A percentile compares a stretch with the other conserved stretches of the same genome.
Evolutionary conservation across 2,888 invertebrate genomes (phyloP).

Genomic region (Acanthosoma haemorrhoidale): DNA sequence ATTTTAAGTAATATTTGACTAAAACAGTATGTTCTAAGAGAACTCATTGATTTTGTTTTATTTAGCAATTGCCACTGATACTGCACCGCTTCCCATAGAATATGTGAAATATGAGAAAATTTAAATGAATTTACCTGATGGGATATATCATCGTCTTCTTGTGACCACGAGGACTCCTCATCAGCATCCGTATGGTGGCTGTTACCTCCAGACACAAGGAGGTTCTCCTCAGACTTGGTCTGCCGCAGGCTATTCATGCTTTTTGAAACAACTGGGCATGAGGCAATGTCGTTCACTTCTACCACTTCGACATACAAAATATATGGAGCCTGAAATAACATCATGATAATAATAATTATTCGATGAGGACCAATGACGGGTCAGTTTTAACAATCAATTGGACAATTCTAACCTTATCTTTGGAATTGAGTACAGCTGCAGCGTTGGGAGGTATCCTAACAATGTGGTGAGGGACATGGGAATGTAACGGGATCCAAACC

Average conservation of each 20-base stretch:
- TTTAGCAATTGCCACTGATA: too few relatives aligned
- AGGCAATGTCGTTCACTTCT: constrained; percentile 75
- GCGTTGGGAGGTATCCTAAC: constrained; percentile 95
- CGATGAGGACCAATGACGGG: neutral
- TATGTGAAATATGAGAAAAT: too few relatives aligned
- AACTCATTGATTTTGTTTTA: too few relatives aligned
- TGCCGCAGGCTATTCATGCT: constrained; percentile 80
- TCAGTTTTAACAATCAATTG: neutral
- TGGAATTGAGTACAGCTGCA: constrained; percentile 96
- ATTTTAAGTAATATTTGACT: too few relatives aligned
- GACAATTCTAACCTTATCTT: constrained; percentile 72
- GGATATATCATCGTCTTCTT: constrained; percentile 91
- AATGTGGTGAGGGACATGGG: constrained; percentile 76
- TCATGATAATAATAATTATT: neutral
- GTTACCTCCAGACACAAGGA: constrained; percentile 50
- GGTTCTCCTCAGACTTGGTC: constrained; percentile 90
- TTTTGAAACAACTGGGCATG: constrained; percentile 74
- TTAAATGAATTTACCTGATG: constrained; percentile 59
- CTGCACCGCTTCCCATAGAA: too few relatives aligned
- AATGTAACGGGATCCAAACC: constrained; percentile 93
- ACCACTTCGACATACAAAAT: constrained; percentile 96
- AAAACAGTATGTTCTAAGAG: too few relatives aligned
- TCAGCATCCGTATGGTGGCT: constrained; percentile 44
- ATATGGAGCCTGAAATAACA: constrained; percentile 73
- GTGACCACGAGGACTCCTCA: constrained; percentile 74